Conservation (phyloP, 2,888 invertebrate species). For the Melanchra persicariae region DNA sequence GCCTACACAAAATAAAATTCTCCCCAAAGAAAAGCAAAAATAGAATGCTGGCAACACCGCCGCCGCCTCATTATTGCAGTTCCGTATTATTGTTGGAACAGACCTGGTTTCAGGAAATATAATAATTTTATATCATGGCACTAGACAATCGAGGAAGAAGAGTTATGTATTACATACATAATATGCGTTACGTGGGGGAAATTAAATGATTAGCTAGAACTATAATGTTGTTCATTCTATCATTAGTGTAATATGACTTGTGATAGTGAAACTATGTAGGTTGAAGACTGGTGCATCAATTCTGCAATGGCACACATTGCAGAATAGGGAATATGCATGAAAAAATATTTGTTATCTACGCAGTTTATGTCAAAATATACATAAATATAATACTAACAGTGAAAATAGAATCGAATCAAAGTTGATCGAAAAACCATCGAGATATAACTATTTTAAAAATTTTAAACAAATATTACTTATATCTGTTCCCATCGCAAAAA, state of each 20-base stretch:
- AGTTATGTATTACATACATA: slow-evolving; percentile 13
- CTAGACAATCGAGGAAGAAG: slow-evolving; percentile 53
- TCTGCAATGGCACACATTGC: no score
- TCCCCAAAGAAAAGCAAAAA: slow-evolving; percentile 39
- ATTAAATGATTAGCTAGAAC: slow-evolving; percentile 35
- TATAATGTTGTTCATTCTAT: slow-evolving; percentile 3
- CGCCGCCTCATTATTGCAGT: slow-evolving; percentile 61
- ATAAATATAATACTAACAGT: no score
- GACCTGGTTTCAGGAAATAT: slow-evolving; percentile 59
- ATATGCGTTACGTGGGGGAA: slow-evolving; percentile 29
- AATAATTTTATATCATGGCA: slow-evolving; percentile 58
- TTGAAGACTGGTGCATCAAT: neutral
- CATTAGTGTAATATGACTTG: neutral
- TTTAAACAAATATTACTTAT: no score
- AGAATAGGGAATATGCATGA: no score
- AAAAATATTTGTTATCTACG: no score
- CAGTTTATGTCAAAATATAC: no score
- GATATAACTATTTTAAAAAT: no score
- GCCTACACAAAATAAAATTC: slow-evolving; percentile 20
- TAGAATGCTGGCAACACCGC: slow-evolving; percentile 52
- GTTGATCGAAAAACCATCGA: no score
- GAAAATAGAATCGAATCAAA: no score
- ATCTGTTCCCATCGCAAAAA: no score
- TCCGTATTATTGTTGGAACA: slow-evolving; percentile 67
- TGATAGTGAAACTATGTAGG: slow-evolving; percentile 3